Conservation (phyloP, 2,888 invertebrate species). For the Folsomia candida region DNA sequence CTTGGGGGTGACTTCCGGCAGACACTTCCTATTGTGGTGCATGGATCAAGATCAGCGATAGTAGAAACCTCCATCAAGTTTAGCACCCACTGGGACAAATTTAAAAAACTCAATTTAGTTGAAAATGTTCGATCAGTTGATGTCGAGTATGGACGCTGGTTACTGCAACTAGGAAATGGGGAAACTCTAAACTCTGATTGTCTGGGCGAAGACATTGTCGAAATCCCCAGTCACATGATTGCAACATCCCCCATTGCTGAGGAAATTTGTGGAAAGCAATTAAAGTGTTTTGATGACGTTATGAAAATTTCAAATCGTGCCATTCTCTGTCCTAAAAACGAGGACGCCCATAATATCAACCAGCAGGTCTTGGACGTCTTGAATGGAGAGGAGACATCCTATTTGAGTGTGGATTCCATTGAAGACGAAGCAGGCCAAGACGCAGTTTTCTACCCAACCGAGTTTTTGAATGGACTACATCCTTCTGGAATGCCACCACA, state of each 20-base stretch:
- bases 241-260: constrained; percentile 8
- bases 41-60: constrained; percentile 17
- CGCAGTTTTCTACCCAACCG: constrained; percentile 16
- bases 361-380: constrained; percentile 2
- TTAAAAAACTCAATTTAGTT: constrained; percentile 20
- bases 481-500: constrained; percentile 43
- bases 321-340: constrained; percentile 30
- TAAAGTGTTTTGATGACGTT: not conserved
- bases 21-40: too few species aligned
- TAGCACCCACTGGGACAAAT: constrained; percentile 20
- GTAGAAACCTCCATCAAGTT: constrained; percentile 25
- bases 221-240: constrained; percentile 11
- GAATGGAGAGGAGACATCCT: not conserved
- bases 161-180: constrained; percentile 24
- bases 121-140: constrained; percentile 30
- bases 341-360: too few species aligned
- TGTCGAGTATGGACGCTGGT: constrained; percentile 4
- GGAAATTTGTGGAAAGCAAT: constrained; percentile 23
- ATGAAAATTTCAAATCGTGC: constrained; percentile 19
- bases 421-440: constrained; percentile 8
- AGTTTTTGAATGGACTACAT: too few species aligned
- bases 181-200: not conserved
- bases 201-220: constrained; percentile 8
- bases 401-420: constrained; percentile 31
- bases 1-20: too few species aligned